Base-by-base conservation (phyloP, 2,888 invertebrate species). In the Cerastis rubricosa region DNA sequence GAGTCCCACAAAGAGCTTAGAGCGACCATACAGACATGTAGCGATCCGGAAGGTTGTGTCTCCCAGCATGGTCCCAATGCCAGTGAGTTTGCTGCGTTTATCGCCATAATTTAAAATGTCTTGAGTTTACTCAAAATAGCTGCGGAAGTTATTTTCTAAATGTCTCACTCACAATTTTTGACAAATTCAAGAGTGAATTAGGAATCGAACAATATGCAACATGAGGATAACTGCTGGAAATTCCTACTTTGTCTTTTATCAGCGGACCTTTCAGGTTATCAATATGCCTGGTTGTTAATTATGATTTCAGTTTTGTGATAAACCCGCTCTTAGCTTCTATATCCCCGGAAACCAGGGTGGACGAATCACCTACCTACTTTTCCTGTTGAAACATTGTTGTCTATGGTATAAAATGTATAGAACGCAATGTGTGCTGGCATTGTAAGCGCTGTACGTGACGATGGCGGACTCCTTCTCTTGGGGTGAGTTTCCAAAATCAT, bases 401-500 rank as follows among this genome's bases (percentile, higher is more conserved):
- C 40, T 40, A 43, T 0, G n/a, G n/a, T 43, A 43, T n/a, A 17
- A 64, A n/a, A 64, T 43, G 64, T n/a, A 64, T 45, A 64, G n/a
- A 64, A 9, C 17, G 14, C 17, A 17, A 35, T 43, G 14, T 64
- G n/a, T n/a, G 64, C 19, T 35, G 29, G 61, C 61, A 35, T 35
- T 61, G 61, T 19, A 35, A 61, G 35, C 29, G 5, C 29, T 35
- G 29, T 61, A 19, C 9, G 61, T 29, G 4, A 5, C 11, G 19
- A 61, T 61, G 35, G 43, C 43, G 64, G 8, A 64, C 64, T 64
- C 43, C 7, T 64, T 64, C n/a, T 64, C n/a, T 64, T 64, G 64
- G 64, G 64, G 64, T 64, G 17, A 64, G 64, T 64, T 64, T 43
- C 14, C n/a, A n/a, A 8, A 64, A 35, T 43, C 0, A 25, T 64